Base-by-base conservation (phyloP, 2,797 vertebrate species). In the Crocodylus rhombifer region DNA sequence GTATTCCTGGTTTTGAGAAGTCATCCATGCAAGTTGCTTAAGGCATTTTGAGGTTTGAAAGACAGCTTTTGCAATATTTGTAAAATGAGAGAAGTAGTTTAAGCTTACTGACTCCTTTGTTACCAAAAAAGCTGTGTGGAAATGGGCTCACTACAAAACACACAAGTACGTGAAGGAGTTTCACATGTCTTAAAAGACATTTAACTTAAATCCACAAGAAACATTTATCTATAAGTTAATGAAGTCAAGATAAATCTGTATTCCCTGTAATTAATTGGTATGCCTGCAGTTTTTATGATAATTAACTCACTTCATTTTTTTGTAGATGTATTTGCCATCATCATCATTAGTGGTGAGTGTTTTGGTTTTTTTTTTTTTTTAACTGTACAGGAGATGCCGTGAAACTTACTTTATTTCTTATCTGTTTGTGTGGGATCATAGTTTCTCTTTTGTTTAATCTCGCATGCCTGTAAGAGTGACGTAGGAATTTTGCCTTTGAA, bases 341-440 rank as follows among this genome's bases (percentile, higher is more conserved):
- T 21, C 0, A 85, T 92, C 87, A 89, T 97, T 62, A 89, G 80
- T 82, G 91, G 96, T 97, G 81, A 96, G 96, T 97, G 76, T n/a
- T n/a, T n/a, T n/a, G n/a, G n/a, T n/a, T n/a, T n/a, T n/a, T n/a
- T n/a, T 61, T 23, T 36, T 42, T 3, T 6, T 20, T 93, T 87
- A 64, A 6, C 23, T 58, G 13, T 69, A 28, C 8, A 42, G 42
- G 5, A 85, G 33, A 62, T 18, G 1, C 0, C 0, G 1, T 25
- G 14, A 9, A 14, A 33, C 2, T 23, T 61, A 1, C 25, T 15
- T 13, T 71, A 42, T 21, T 3, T 1, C 51, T 87, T 88, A 84
- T 0, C 4, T 64, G 12, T 82, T 64, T 42, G 51, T 60, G 42
- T 9, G 10, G 81, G 79, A 0, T 11, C 76, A 6, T 17, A 36